phyloP scores from a whole-genome alignment of 2,888 invertebrate genomes.

The Machimus rusticus region DNA sequence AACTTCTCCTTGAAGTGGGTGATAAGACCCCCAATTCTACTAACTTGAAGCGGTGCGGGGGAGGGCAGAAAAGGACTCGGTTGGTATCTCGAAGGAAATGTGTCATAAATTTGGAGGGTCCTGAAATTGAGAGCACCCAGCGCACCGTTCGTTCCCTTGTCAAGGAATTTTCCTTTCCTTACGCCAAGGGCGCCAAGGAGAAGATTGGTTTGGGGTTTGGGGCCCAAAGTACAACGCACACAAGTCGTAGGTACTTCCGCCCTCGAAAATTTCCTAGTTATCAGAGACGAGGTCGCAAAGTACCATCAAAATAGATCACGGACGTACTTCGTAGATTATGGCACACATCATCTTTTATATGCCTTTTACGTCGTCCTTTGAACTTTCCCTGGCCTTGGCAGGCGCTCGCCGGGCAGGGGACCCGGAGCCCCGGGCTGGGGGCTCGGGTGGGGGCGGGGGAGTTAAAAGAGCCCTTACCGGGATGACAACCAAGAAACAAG shows the following conservation, averaged over 20 bases:
- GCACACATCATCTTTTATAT: constrained; percentile 29
- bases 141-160: neutral
- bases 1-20: neutral
- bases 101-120: constrained; percentile 2
- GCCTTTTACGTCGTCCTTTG: constrained; percentile 11
- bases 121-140: neutral
- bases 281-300: constrained; percentile 12
- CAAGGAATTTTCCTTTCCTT: neutral
- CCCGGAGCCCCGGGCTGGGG: neutral
- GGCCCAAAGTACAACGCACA: neutral
- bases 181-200: neutral
- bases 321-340: constrained; percentile 18
- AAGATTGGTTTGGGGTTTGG: no score
- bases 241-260: neutral
- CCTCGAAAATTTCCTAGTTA: neutral
- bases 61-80: neutral
- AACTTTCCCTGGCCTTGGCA: neutral
- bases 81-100: neutral
- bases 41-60: neutral
- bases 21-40: neutral
- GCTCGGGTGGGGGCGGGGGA: neutral
- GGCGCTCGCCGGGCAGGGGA: neutral
- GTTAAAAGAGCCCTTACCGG: neutral
- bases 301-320: constrained; percentile 17
- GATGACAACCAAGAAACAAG: constrained; percentile 8